A percentile compares a stretch with the other conserved stretches of the same genome.
Evolutionary conservation across 2,113 vertebrate species (phyloP).

Genomic region (Orientallactaga bullata): DNA sequence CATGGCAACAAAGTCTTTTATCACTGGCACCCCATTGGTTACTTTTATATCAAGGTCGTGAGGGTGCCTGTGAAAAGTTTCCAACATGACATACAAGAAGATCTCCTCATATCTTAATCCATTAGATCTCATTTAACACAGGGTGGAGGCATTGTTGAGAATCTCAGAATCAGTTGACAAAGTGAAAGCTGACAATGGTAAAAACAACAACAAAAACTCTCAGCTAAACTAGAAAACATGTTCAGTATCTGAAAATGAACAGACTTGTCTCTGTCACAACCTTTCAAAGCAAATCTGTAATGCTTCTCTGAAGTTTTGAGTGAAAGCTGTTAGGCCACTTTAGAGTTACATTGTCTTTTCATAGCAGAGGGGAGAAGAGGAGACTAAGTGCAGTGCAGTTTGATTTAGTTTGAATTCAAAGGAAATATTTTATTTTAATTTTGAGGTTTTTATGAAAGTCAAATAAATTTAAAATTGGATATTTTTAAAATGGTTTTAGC

Average conservation of each 20-base stretch:
- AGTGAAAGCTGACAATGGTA: background rate
- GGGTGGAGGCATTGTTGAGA: background rate
- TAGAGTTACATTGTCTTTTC: conserved; percentile 9
- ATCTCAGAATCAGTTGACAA: conserved; percentile 19
- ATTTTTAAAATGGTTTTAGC: conserved; percentile 23
- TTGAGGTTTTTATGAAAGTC: background rate
- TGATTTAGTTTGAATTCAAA: conserved; percentile 8
- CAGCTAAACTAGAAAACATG: background rate
- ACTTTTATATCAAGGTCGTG: conserved; percentile 77
- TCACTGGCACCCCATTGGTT: conserved; percentile 82
- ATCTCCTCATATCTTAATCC: conserved; percentile 39
- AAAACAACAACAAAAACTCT: background rate
- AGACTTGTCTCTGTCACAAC: conserved; percentile 26
- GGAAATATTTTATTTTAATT: conserved; percentile 32
- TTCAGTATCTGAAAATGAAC: background rate
- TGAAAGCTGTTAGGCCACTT: background rate
- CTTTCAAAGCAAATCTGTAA: conserved; percentile 29
- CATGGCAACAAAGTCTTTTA: conserved; percentile 87
- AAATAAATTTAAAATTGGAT: background rate
- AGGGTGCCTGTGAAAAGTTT: conserved; percentile 83
- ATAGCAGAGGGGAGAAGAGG: background rate
- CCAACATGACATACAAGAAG: conserved; percentile 41
- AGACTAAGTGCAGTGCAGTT: background rate
- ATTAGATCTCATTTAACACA: background rate
- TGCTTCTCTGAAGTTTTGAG: background rate